phyloP scores from a whole-genome alignment of 2,797 vertebrate species.

The Capromys pilorides region DNA sequence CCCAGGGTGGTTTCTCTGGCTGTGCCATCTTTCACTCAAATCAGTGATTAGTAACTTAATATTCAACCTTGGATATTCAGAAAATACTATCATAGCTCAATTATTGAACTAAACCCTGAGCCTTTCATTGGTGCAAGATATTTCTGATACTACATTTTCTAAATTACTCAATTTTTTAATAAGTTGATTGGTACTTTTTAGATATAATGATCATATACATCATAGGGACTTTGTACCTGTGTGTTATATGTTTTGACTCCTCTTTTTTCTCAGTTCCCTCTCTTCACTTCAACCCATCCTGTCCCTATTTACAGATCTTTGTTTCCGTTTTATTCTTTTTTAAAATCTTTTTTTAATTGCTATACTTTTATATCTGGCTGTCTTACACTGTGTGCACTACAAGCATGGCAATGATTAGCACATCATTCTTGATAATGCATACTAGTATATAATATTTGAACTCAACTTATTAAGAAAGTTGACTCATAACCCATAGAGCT shows the following conservation, averaged over 20 bases:
- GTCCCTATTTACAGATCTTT: background rate
- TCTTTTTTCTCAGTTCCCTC: background rate
- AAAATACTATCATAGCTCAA: slow-evolving; percentile 64
- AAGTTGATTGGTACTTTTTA: background rate
- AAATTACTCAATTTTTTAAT: slow-evolving; percentile 76
- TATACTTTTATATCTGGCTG: slow-evolving; percentile 77
- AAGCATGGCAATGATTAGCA: slow-evolving; percentile 82
- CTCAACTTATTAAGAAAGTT: slow-evolving; percentile 84
- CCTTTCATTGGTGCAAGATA: slow-evolving; percentile 53
- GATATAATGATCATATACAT: background rate
- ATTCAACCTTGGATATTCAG: slow-evolving; percentile 53
- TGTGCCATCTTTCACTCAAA: slow-evolving; percentile 53
- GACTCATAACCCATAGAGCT: slow-evolving; percentile 82
- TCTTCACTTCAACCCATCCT: background rate
- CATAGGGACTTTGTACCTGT: background rate
- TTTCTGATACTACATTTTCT: slow-evolving; percentile 77
- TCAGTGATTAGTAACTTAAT: slow-evolving; percentile 55
- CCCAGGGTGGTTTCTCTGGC: slow-evolving; percentile 35
- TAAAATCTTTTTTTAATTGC: slow-evolving; percentile 59
- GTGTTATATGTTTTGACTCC: background rate
- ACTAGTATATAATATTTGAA: slow-evolving; percentile 78
- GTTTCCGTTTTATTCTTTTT: background rate
- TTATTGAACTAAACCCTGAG: slow-evolving; percentile 63
- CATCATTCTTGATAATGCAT: slow-evolving; percentile 83
- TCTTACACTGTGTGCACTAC: slow-evolving; percentile 73